These are phyloP conservation scores for Apis dorsata DNA, from an alignment of 1,140 invertebrate species.

Conservation along the genomic window DNA sequence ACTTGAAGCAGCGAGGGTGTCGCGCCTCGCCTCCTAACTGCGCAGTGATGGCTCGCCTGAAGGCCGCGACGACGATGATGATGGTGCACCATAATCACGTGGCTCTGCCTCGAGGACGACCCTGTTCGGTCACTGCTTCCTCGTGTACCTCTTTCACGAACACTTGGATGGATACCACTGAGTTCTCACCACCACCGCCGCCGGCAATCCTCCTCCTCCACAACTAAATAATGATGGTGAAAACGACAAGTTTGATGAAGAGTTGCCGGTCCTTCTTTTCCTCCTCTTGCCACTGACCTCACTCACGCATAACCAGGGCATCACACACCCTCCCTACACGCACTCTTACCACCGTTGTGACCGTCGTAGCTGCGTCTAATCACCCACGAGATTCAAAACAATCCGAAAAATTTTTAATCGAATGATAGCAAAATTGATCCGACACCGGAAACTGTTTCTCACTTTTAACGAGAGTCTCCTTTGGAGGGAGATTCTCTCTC, in stretches of 20 bases:
- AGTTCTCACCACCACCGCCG: slow-evolving; percentile 28
- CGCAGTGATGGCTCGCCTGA: slow-evolving; percentile 60
- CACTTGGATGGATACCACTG: slow-evolving; percentile 38
- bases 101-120: slow-evolving; percentile 52
- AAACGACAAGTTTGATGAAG: slow-evolving; percentile 46
- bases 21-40: slow-evolving; percentile 51
- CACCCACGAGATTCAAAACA: slow-evolving; percentile 43
- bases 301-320: slow-evolving; percentile 78
- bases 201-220: slow-evolving; percentile 34
- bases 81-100: slow-evolving; percentile 71
- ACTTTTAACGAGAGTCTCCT: background rate
- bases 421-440: background rate
- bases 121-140: slow-evolving; percentile 53
- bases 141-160: slow-evolving; percentile 13
- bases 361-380: slow-evolving; percentile 49
- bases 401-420: background rate
- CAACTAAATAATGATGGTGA: slow-evolving; percentile 32
- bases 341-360: slow-evolving; percentile 62
- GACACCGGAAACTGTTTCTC: background rate
- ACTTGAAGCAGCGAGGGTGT: slow-evolving; percentile 66
- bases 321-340: slow-evolving; percentile 71
- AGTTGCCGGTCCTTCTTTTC: slow-evolving; percentile 67
- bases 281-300: slow-evolving; percentile 75
- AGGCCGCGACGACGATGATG: slow-evolving; percentile 62
- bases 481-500: background rate